These are phyloP conservation scores for Tubulanus polymorphus DNA, from an alignment of 2,888 invertebrate species.

Conservation along the genomic window DNA sequence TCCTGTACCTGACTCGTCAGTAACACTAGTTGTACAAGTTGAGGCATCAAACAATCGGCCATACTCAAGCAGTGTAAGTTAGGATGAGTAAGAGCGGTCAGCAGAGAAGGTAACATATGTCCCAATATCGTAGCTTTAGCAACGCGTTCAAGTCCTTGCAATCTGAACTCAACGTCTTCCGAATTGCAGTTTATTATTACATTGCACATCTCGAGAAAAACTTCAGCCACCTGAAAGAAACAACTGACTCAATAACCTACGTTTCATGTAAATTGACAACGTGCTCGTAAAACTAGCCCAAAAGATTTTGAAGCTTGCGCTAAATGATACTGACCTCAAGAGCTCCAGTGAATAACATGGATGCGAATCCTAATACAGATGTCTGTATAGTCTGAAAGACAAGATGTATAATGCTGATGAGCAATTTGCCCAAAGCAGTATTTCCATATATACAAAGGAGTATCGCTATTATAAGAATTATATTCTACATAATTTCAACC, in stretches of 20 bases:
- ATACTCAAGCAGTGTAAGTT: slow-evolving; percentile 38
- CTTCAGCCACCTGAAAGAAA: slow-evolving; percentile 38
- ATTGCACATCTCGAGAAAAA: slow-evolving; percentile 41
- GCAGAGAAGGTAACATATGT: slow-evolving; percentile 42
- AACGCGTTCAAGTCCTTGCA: slow-evolving; percentile 43
- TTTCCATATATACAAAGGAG: no score
- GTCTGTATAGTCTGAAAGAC: slow-evolving; percentile 29
- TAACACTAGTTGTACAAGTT: slow-evolving; percentile 45
- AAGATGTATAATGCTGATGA: no score
- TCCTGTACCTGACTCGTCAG: slow-evolving; percentile 51
- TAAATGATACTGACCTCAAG: slow-evolving; percentile 33
- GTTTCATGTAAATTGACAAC: no score
- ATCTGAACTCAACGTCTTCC: slow-evolving; percentile 36
- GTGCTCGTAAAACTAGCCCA: no score
- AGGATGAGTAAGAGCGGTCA: slow-evolving; percentile 46
- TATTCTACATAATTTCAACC: no score
- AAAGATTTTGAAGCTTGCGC: no score
- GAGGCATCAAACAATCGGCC: slow-evolving; percentile 44
- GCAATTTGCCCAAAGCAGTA: no score
- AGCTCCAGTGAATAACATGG: slow-evolving; percentile 38
- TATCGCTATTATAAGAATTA: no score
- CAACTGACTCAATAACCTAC: no score
- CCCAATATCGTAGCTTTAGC: slow-evolving; percentile 49
- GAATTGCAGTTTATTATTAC: slow-evolving; percentile 28
- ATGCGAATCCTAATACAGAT: slow-evolving; percentile 31